Percentiles rank a stretch among this genome's conserved stretches.
Evolutionary conservation across 2,797 vertebrate genomes (phyloP).

Genomic region (Gymnodraco acuticeps): DNA sequence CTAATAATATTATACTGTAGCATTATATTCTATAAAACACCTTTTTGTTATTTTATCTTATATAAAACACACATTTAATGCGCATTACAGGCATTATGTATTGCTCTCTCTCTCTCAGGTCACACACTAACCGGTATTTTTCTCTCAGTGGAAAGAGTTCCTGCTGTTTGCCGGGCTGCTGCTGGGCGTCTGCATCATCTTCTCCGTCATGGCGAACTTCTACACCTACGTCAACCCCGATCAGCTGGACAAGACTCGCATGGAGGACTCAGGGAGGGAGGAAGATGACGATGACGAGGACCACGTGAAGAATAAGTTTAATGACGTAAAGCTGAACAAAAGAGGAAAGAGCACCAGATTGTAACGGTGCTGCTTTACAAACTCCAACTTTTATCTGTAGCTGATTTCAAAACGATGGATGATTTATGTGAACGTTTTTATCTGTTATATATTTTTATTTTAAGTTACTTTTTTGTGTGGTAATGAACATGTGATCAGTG

Average conservation of each 20-base stretch:
- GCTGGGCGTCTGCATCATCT: conserved; percentile 91
- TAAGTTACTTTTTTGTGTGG: conserved; percentile 1
- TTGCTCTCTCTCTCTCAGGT: not conserved
- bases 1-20: too few species aligned
- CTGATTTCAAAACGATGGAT: not conserved
- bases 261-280: conserved; percentile 41
- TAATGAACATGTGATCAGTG: conserved; percentile 12
- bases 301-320: conserved; percentile 23
- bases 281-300: conserved; percentile 36
- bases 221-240: conserved; percentile 89
- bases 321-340: conserved; percentile 29
- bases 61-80: too few species aligned
- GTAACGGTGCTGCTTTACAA: conserved; percentile 34
- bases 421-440: not conserved
- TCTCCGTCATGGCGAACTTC: conserved; percentile 95
- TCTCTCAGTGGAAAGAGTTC: conserved; percentile 93
- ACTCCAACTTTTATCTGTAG: not conserved
- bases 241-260: conserved; percentile 68
- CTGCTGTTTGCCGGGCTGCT: conserved; percentile 92
- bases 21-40: not conserved
- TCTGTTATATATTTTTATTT: not conserved
- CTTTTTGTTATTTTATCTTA: not conserved
- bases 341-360: conserved; percentile 62
- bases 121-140: conserved; percentile 9
- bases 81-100: not conserved